Base-by-base conservation (phyloP, 1,140 invertebrate species). In the Lucilia sericata region DNA sequence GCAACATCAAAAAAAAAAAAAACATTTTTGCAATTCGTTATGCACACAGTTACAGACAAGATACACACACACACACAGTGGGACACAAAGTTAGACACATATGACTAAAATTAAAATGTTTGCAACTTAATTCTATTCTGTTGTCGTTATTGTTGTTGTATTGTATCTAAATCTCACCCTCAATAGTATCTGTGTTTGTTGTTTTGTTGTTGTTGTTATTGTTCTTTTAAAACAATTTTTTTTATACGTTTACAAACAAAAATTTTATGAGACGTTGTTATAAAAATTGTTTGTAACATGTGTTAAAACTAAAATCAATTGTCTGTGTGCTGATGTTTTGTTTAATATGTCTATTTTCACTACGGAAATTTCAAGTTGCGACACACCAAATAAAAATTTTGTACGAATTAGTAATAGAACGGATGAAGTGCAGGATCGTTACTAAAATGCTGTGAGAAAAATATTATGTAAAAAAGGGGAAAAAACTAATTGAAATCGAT, bases 221-320 rank as follows among this genome's bases (percentile, higher is more conserved):
- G 42, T 42, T 42, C 42, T 42, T 42, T 42, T 8, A 42, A 78
- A 78, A 19, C n/a, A n/a, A 30, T 30, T 30, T 30, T 30, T n/a
- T n/a, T 60, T 1, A n/a, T 60, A n/a, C 14, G 55, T 47, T 21
- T 51, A 3, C 5, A 13, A 51, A 51, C 47, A 21, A 49, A 42
- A 17, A 76, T n/a, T 76, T 47, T 76, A 76, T 76, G 74, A 76
- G 36, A 42, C 74, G 74, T 76, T 76, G 17, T 36, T 42, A 76
- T 14, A 42, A 47, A 75, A 76, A 76, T n/a, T 76, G 74, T 36
- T 42, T 76, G 9, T 30, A 76, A 80, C 76, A 80, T 80, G 76
- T 80, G 76, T 49, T 80, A 80, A 80, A 80, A 25, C 76, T 80
- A 51, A 80, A 80, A 80, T 80, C 76, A 80, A 80, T 80, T 80